Base-by-base conservation (phyloP, 2,888 invertebrate genomes). In the Peribatodes rhomboidaria region DNA sequence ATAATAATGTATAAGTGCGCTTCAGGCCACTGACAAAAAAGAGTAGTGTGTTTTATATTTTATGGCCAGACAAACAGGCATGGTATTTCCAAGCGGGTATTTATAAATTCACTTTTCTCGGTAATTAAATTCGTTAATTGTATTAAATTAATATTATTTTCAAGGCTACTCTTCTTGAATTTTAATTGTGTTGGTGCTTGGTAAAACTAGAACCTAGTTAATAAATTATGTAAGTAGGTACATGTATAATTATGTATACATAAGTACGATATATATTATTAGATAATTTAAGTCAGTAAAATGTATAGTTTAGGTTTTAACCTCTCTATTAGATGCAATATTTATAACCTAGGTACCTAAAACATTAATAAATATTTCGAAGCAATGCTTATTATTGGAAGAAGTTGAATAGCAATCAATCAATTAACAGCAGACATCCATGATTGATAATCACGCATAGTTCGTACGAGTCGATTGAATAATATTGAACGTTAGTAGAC, bases 391-490 rank as follows among this genome's bases (percentile, higher is more conserved):
- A 67, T 49, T 67, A 68, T 47, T 53, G 56, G 65, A 59, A 52
- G 65, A 63, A 56, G 60, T 70, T 67, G 62, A 71, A 71, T 72
- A 76, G 71, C 65, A 74, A 75, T 75, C 67, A 69, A 74, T 76
- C 67, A 56, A 70, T 68, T 59, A 55, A 55, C 53, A 31, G 35
- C 55, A 37, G 61, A 61, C 56, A 52, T 44, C 18, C 65, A 70
- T 75, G 73, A 78, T 78, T 78, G 78, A 79, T 76, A 75, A 73
- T 69, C 75, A 76, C 72, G 74, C 71, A 56, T 61, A 42, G 49
- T 27, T 27, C 27, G 22, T 69, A 42, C 69, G 64, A 58, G 58
- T 67, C 66, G 72, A 76, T 70, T 71, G 70, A 76, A 76, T 80
- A 74, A 71, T 71, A 57, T 69, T 67, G 18, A 47, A 47, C 18